Base-by-base conservation (phyloP, 1,140 invertebrate species). In the Drosophila arawakana region DNA sequence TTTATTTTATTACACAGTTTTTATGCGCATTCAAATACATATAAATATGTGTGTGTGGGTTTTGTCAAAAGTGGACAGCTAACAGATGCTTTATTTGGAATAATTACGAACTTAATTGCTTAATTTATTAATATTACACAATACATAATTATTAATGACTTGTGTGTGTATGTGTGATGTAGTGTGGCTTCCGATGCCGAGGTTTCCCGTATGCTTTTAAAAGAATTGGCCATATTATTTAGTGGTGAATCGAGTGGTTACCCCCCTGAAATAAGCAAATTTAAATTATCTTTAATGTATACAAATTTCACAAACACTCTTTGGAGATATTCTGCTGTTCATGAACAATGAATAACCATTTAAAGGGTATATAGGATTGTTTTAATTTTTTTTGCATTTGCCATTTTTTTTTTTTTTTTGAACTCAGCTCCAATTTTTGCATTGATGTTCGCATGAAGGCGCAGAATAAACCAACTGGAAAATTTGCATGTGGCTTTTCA, bases 91-190 rank as follows among this genome's bases (percentile, higher is more conserved):
- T 76, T 71, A 78, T 82, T 78, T 78, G 66, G 80, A 73, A 81
- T 90, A 90, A 80, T 73, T 85, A 73, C 73, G 47, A 62, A 62
- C 73, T 90, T 90, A 86, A 90, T 90, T 90, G 86, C 73, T 80
- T 73, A 77, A 90, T 90, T 86, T 83, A 90, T 90, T 77, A 78
- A 86, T 71, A 90, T 85, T 89, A 71, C 79, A 90, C 79, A 83
- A 83, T 71, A 68, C 57, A 65, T 80, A 58, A 59, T 49, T 73
- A 68, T 80, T 72, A 72, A 66, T 76, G 35, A 41, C 15, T 37
- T 60, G 57, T 62, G 50, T 71, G 55, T 62, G 73, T 55, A 6
- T 15, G 52, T 71, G 35, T 2, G 54, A 43, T 66, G 30, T 3
- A 8, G n/a, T 67, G 72, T 44, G 73, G 67, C 44, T 59, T 59